A percentile compares a stretch with the other conserved stretches of the same genome.
phyloP scores from a whole-genome alignment of 1,140 invertebrate species.

The Procambarus clarkii region DNA sequence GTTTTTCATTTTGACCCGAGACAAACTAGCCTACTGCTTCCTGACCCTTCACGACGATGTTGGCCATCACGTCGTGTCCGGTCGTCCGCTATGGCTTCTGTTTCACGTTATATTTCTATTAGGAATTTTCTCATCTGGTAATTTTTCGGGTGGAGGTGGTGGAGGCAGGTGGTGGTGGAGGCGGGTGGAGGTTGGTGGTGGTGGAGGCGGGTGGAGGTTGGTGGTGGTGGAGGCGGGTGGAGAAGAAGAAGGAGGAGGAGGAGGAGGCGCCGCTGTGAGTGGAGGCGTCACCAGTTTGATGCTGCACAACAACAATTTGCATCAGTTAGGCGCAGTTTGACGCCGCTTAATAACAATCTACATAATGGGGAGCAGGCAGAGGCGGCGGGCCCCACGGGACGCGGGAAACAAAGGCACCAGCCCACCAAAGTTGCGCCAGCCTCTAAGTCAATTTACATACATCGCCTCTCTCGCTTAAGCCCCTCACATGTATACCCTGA shows the following conservation, averaged over 20 bases:
- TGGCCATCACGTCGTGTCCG: too few relatives aligned
- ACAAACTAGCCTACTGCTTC: too few relatives aligned
- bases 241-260: background rate
- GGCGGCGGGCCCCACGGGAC: conserved; percentile 19
- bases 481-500: conserved; percentile 20
- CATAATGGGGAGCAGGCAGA: conserved; percentile 56
- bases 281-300: conserved; percentile 50
- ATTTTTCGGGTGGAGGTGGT: background rate
- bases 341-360: conserved; percentile 64
- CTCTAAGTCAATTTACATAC: conserved; percentile 61
- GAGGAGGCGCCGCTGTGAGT: background rate
- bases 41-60: too few relatives aligned
- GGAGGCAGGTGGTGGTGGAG: background rate
- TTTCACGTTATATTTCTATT: too few relatives aligned
- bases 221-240: background rate
- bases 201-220: background rate
- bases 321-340: conserved; percentile 65
- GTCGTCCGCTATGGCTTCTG: too few relatives aligned
- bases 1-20: too few relatives aligned
- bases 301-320: conserved; percentile 64
- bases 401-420: conserved; percentile 39
- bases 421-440: conserved; percentile 49
- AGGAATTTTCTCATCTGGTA: too few relatives aligned
- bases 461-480: conserved; percentile 21
- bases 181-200: background rate